Evolutionary conservation across 2,888 invertebrate genomes (phyloP).

Genomic region (Vesta saturnalis): DNA sequence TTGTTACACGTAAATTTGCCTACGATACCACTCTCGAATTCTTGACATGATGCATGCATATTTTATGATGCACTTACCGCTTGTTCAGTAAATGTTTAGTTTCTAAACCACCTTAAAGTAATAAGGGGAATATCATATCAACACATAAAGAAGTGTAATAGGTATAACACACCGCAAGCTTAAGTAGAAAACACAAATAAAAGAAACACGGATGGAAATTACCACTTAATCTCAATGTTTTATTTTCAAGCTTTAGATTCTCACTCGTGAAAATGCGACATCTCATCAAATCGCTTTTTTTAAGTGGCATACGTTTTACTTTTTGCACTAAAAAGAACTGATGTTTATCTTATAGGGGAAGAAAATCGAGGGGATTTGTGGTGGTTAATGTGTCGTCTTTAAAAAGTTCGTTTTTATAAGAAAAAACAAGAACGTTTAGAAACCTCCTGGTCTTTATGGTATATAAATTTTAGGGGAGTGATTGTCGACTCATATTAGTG

Average conservation of each 20-base stretch:
- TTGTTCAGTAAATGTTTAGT: no score
- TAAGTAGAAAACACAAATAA: no score
- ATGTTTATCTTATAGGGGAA: not conserved
- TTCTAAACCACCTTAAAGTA: conserved; percentile 11
- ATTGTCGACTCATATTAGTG: not conserved
- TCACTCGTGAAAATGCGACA: no score
- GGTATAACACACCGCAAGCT: no score
- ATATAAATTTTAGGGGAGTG: not conserved
- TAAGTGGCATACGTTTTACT: not conserved
- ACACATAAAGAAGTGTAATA: not conserved
- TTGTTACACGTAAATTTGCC: conserved; percentile 18
- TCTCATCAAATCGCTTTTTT: no score
- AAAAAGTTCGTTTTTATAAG: not conserved
- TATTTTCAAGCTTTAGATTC: no score
- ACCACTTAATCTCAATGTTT: no score
- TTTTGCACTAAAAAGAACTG: not conserved
- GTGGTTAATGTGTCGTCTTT: not conserved
- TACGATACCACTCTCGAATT: conserved; percentile 11
- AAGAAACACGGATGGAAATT: no score
- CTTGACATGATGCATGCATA: conserved; percentile 27
- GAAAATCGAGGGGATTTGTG: not conserved
- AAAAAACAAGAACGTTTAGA: not conserved
- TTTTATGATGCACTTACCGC: conserved; percentile 33
- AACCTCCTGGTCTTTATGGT: not conserved
- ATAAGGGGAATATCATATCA: conserved; percentile 21